phyloP scores from a whole-genome alignment of 2,113 vertebrate species.

The Cynocephalus volans region DNA sequence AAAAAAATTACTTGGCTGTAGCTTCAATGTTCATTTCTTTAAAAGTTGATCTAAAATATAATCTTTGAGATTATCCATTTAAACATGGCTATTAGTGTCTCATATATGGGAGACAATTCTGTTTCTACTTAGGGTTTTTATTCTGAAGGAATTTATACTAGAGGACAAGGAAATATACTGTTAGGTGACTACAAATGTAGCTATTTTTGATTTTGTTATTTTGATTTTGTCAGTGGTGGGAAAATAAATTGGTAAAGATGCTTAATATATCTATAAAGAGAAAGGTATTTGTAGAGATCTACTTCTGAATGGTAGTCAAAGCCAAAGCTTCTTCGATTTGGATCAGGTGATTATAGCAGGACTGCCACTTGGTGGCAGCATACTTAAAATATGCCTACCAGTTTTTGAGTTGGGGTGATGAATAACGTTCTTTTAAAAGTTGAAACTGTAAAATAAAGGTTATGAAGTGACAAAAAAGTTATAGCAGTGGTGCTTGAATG shows the following conservation, averaged over 20 bases:
- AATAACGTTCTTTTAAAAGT: conserved; percentile 78
- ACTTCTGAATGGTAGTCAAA: conserved; percentile 25
- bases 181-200: background rate
- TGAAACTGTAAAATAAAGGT: conserved; percentile 74
- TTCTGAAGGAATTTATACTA: conserved; percentile 31
- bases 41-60: conserved; percentile 33
- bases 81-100: background rate
- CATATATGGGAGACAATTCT: background rate
- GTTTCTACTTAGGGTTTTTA: conserved; percentile 49
- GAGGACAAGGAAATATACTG: background rate
- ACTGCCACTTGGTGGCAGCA: conserved; percentile 81
- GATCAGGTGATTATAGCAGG: background rate
- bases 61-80: background rate
- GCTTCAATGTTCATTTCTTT: conserved; percentile 18
- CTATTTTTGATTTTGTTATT: conserved; percentile 18
- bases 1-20: background rate
- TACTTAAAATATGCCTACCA: conserved; percentile 61
- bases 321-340: background rate
- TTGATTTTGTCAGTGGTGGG: background rate
- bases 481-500: conserved; percentile 32
- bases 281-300: background rate
- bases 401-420: conserved; percentile 65
- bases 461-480: conserved; percentile 73
- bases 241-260: background rate
- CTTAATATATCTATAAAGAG: background rate